These are phyloP conservation scores for Psilopsiagon aymara DNA, from an alignment of 2,113 vertebrate genomes.

Conservation along the genomic window DNA sequence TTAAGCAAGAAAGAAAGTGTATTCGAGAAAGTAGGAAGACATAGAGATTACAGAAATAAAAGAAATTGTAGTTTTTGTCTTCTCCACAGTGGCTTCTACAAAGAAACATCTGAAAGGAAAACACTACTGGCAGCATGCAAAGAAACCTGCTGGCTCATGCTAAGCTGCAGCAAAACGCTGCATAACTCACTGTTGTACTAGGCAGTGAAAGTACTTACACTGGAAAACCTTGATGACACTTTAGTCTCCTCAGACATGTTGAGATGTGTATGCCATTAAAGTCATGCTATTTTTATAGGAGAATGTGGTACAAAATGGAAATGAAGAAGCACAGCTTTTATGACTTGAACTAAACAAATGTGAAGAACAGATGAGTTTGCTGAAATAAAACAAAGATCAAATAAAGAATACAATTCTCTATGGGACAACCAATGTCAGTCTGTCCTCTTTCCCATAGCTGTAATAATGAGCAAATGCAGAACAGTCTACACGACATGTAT, in stretches of 20 bases:
- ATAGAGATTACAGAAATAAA: neutral
- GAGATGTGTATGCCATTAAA: neutral
- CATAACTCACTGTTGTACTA: neutral
- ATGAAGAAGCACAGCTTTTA: neutral
- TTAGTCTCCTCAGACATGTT: neutral
- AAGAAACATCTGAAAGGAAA: neutral
- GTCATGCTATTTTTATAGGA: neutral
- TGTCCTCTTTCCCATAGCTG: neutral
- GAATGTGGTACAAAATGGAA: neutral
- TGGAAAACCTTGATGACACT: neutral
- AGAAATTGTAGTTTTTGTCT: neutral
- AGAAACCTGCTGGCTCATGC: neutral
- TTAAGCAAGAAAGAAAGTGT: neutral
- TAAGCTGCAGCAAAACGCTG: neutral
- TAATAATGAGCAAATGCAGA: neutral
- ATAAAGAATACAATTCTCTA: neutral
- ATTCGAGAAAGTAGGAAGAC: neutral
- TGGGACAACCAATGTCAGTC: neutral
- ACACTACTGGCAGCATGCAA: neutral
- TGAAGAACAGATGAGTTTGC: neutral
- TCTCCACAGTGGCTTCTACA: neutral
- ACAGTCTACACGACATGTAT: neutral
- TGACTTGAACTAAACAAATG: neutral
- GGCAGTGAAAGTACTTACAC: neutral
- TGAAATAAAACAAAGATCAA: neutral